phyloP scores from a whole-genome alignment of 2,797 vertebrate genomes.

The Xerus rutilus region DNA sequence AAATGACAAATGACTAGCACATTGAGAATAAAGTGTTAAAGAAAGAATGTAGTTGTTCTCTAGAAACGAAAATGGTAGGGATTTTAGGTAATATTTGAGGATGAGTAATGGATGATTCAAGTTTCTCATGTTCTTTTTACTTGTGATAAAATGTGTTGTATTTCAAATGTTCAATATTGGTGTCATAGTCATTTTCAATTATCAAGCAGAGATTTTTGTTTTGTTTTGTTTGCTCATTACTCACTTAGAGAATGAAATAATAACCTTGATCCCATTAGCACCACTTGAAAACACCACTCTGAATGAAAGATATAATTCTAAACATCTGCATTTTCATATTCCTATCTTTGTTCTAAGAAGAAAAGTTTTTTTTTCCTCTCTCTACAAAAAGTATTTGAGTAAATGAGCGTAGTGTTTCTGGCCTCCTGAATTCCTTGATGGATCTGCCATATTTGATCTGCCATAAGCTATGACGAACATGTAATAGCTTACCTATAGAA shows the following conservation, averaged over 20 bases:
- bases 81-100: not conserved
- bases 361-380: not conserved
- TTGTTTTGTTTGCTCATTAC: conserved; percentile 6
- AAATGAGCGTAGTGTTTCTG: not conserved
- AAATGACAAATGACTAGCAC: not conserved
- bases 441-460: not conserved
- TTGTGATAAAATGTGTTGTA: not conserved
- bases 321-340: not conserved
- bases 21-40: not conserved
- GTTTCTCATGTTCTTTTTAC: not conserved
- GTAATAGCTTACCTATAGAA: not conserved
- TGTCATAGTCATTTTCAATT: not conserved
- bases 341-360: not conserved
- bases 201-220: not conserved
- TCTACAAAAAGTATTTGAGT: not conserved
- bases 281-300: not conserved
- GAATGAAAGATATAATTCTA: not conserved
- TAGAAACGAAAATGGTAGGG: not conserved
- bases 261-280: not conserved
- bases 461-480: not conserved
- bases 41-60: not conserved
- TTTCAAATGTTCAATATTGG: not conserved
- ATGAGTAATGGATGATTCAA: not conserved
- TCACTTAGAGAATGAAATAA: not conserved
- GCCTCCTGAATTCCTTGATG: not conserved